Conservation (phyloP, 37 sponge, comb jelly and placozoan species). For the Crambe crambe region DNA sequence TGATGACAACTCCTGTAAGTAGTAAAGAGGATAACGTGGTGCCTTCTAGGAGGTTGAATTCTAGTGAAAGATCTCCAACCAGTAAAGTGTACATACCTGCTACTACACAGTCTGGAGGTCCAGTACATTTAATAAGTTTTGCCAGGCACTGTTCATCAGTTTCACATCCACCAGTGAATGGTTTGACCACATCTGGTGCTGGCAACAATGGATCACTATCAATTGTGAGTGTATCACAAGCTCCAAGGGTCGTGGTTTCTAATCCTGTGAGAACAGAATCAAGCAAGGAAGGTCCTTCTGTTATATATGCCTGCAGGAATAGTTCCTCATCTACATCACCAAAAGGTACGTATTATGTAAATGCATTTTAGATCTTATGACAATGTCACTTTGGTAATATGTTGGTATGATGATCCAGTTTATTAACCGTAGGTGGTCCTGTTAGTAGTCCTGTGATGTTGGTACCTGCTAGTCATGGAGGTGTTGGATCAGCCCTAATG, state of each 20-base stretch:
- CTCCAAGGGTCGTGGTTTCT: not conserved
- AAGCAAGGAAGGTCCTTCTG: not conserved
- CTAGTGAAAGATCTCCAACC: not conserved
- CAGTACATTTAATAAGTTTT: not conserved
- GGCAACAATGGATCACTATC: not conserved
- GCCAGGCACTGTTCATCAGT: not conserved
- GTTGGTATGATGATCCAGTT: no score
- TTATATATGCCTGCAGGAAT: not conserved
- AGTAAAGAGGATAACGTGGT: not conserved
- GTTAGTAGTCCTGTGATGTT: slow-evolving; percentile 4
- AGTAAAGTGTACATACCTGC: not conserved
- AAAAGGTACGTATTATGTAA: not conserved
- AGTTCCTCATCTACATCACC: not conserved
- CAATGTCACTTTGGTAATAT: no score
- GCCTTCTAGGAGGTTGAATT: not conserved
- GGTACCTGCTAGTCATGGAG: not conserved
- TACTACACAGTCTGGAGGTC: not conserved
- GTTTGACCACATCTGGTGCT: not conserved
- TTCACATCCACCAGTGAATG: not conserved
- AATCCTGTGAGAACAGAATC: not conserved
- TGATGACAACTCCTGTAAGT: not conserved
- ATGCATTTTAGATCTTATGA: no score
- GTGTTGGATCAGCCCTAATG: not conserved
- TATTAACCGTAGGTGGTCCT: not conserved
- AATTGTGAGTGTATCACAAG: not conserved